Evolutionary conservation across 2,113 vertebrate genomes (phyloP).

Genomic region (Rhinoderma darwinii): DNA sequence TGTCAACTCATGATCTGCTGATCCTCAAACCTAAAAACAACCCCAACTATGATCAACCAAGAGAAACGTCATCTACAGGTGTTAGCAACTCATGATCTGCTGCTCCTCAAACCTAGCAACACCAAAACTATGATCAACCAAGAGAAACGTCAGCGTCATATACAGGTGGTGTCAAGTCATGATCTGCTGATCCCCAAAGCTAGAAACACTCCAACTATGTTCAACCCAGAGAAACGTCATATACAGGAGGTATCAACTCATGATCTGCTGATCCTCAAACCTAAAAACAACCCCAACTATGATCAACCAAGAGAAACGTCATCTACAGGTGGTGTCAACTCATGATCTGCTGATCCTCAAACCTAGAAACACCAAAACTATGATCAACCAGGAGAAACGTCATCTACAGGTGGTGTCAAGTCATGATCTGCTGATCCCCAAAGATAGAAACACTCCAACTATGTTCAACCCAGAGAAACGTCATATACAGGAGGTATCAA

Average conservation of each 20-base stretch:
- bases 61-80: conserved; percentile 21
- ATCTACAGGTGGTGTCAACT: not conserved
- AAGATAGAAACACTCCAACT: too few species aligned
- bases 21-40: too few species aligned
- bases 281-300: too few species aligned
- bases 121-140: not conserved
- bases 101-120: too few species aligned
- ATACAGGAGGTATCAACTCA: not conserved
- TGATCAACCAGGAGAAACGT: conserved; percentile 11
- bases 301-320: conserved; percentile 32
- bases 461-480: not conserved
- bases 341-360: not conserved
- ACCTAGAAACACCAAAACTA: too few species aligned
- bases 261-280: not conserved
- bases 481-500: not conserved
- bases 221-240: conserved; percentile 4
- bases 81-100: not conserved
- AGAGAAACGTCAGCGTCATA: conserved; percentile 35
- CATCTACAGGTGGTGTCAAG: not conserved
- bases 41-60: not conserved
- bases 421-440: not conserved
- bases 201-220: too few species aligned
- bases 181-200: not conserved
- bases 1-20: not conserved
- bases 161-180: not conserved